Conservation (phyloP, 2,113 vertebrate genomes). For the Aptenodytes forsteri region DNA sequence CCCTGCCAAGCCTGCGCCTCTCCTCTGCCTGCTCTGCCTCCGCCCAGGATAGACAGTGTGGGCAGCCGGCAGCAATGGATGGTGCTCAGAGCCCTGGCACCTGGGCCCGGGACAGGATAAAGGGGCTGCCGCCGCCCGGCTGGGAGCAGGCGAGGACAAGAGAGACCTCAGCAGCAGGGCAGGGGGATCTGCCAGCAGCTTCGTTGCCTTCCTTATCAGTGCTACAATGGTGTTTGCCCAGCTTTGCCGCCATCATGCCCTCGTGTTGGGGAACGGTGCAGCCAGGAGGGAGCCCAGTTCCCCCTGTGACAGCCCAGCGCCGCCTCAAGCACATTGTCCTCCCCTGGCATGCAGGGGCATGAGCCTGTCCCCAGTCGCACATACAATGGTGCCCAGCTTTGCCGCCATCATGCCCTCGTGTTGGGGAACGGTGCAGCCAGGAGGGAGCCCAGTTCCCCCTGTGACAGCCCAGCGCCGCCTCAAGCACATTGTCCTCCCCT, state of each 20-base stretch:
- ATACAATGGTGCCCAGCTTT: fast-evolving
- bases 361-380: fast-evolving
- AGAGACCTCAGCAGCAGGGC: not conserved
- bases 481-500: fast-evolving
- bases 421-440: fast-evolving
- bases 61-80: not conserved
- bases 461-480: not conserved
- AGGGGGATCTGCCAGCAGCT: too few relatives aligned
- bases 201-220: not conserved
- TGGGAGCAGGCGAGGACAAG: not conserved
- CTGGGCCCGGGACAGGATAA: fast-evolving
- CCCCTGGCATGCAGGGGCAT: fast-evolving
- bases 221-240: fast-evolving
- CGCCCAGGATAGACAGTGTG: fast-evolving
- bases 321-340: fast-evolving
- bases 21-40: not conserved
- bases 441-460: too few relatives aligned
- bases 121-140: not conserved
- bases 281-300: not conserved
- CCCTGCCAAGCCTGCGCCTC: not conserved
- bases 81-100: not conserved
- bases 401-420: fast-evolving
- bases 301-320: not conserved
- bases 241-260: too few relatives aligned
- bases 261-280: fast-evolving